A percentile compares a stretch with the other conserved stretches of the same genome.
phyloP scores from a whole-genome alignment of 2,113 vertebrate species.

The Phylloscopus whistleri region DNA sequence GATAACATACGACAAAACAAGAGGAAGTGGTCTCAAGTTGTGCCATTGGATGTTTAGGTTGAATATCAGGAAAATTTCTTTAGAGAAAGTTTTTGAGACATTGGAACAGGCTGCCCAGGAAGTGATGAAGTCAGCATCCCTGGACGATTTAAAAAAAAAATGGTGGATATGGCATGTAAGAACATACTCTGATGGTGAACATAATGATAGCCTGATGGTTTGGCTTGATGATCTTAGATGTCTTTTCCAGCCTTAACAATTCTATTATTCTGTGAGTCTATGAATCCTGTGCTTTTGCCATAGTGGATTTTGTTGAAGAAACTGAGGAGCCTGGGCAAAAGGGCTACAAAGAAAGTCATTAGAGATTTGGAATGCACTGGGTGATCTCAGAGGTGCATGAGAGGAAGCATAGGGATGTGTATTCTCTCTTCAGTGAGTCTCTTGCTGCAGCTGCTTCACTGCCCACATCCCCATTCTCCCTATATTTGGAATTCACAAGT shows the following conservation, averaged over 20 bases:
- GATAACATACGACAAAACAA: not conserved
- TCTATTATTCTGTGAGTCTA: not conserved
- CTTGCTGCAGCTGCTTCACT: not conserved
- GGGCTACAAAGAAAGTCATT: too few species aligned
- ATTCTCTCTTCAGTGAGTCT: not conserved
- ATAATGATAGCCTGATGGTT: not conserved
- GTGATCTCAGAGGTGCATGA: not conserved
- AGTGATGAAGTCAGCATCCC: not conserved
- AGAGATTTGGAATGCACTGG: not conserved
- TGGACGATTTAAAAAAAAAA: not conserved
- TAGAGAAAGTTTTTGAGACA: not conserved
- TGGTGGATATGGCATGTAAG: rapidly evolving
- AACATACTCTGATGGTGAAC: not conserved
- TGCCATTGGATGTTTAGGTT: not conserved
- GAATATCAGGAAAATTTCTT: not conserved
- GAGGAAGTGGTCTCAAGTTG: not conserved
- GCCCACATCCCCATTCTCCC: rapidly evolving
- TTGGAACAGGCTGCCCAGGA: not conserved
- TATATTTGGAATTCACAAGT: not conserved
- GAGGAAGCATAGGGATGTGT: not conserved
- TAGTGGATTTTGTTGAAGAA: not conserved
- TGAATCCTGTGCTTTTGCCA: not conserved
- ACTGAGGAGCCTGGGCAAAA: not conserved
- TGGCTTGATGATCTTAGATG: not conserved
- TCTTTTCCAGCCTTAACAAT: not conserved